Evolutionary conservation across 2,113 vertebrate genomes (phyloP).

Genomic region (Brienomyrus brachyistius): DNA sequence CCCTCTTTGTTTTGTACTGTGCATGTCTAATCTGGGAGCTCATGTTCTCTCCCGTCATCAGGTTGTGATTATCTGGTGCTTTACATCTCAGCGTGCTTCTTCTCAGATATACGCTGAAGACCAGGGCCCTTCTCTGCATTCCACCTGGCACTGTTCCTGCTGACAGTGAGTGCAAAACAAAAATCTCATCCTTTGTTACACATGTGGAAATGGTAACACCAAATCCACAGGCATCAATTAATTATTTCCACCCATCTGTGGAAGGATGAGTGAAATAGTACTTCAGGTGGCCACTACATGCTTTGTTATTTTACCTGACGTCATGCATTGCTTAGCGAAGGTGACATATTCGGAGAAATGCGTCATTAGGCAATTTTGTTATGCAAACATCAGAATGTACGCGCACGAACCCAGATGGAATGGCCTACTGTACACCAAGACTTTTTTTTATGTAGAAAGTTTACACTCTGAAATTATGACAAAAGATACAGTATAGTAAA

Average conservation of each 20-base stretch:
- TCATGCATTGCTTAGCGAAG: neutral
- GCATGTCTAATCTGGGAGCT: neutral
- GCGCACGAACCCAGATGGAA: neutral
- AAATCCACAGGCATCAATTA: neutral
- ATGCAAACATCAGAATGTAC: neutral
- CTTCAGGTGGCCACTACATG: neutral
- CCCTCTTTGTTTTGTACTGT: neutral
- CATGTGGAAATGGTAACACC: neutral
- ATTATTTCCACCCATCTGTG: neutral
- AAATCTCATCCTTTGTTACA: neutral
- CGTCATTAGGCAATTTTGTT: neutral
- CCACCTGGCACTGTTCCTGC: neutral
- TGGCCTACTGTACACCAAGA: neutral
- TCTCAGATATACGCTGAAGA: neutral
- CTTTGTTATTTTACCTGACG: neutral
- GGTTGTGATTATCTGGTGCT: neutral
- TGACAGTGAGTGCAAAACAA: neutral
- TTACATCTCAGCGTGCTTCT: neutral
- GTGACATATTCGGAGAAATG: neutral
- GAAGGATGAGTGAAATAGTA: neutral
- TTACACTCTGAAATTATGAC: neutral
- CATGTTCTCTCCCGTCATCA: neutral
- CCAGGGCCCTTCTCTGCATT: neutral
- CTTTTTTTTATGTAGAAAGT: neutral
- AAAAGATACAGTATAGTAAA: neutral